phyloP scores from a whole-genome alignment of 2,113 vertebrate species.

The Thamnaconus septentrionalis region DNA sequence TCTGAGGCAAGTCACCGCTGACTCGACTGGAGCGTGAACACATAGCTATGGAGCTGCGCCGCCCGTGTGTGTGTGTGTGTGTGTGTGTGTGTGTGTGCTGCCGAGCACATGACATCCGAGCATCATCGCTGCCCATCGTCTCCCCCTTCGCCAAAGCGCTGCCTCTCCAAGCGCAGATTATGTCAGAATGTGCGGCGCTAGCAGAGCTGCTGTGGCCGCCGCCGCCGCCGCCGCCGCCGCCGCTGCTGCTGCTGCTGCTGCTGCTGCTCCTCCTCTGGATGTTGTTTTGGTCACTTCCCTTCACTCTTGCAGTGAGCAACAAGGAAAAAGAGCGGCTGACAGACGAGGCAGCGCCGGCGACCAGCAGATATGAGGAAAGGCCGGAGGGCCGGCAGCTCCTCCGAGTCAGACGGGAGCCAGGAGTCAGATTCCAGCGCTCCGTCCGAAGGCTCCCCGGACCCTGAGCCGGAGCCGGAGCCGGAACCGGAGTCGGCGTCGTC shows the following conservation, averaged over 20 bases:
- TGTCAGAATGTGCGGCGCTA: constrained; percentile 59
- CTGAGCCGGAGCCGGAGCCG: no score
- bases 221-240: constrained; percentile 5
- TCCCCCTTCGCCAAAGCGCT: constrained; percentile 31
- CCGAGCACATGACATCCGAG: constrained; percentile 54
- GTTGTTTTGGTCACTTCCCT: not conserved
- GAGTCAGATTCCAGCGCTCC: constrained; percentile 16
- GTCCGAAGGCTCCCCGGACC: constrained; percentile 23
- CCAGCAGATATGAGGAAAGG: constrained; percentile 43
- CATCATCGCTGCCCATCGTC: constrained; percentile 64
- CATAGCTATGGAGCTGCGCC: constrained; percentile 38
- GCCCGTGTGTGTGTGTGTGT: constrained; percentile 16
- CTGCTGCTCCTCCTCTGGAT: not conserved
- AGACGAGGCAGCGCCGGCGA: constrained; percentile 6
- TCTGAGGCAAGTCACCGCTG: constrained; percentile 63
- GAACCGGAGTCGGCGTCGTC: constrained; percentile 19
- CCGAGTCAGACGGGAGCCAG: constrained; percentile 44
- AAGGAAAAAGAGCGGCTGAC: constrained; percentile 4
- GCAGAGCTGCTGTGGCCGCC: constrained; percentile 38
- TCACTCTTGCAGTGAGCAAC: not conserved
- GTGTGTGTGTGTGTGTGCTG: constrained; percentile 17
- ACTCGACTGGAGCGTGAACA: constrained; percentile 58
- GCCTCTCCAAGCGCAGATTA: constrained; percentile 59
- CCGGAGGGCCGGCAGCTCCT: constrained; percentile 42
- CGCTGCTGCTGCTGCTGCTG: constrained; percentile 6